A percentile compares a stretch with the other conserved stretches of the same genome.
Conservation (phyloP, 2,113 vertebrate genomes). For the Proteles cristata region DNA sequence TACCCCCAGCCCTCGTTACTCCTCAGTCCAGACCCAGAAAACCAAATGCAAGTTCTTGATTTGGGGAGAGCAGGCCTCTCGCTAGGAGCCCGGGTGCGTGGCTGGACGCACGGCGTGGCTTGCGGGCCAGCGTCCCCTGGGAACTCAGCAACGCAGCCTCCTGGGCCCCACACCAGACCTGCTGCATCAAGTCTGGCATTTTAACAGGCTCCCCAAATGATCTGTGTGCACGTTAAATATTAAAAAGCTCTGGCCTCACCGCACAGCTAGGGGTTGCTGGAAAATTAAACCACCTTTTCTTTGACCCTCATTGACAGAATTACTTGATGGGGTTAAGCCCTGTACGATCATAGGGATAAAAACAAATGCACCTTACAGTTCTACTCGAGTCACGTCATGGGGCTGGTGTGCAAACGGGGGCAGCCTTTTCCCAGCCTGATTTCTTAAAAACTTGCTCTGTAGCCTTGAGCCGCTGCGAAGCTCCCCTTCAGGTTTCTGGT, state of each 20-base stretch:
- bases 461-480: neutral
- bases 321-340: neutral
- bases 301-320: neutral
- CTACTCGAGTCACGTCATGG: neutral
- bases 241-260: neutral
- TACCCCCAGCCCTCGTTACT: neutral
- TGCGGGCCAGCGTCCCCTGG: neutral
- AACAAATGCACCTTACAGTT: neutral
- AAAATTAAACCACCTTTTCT: neutral
- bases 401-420: neutral
- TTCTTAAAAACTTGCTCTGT: neutral
- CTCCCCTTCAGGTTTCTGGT: neutral
- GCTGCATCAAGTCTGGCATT: neutral
- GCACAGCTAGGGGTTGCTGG: neutral
- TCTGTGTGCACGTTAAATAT: neutral
- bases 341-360: neutral
- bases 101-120: neutral
- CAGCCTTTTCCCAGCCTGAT: neutral
- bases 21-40: conserved; percentile 2
- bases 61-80: neutral
- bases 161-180: fast-evolving
- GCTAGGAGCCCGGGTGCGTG: neutral
- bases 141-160: neutral
- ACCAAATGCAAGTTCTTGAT: neutral
- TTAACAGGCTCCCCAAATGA: neutral